Evolutionary conservation across 2,113 vertebrate species (phyloP).

Genomic region (Strix uralensis): DNA sequence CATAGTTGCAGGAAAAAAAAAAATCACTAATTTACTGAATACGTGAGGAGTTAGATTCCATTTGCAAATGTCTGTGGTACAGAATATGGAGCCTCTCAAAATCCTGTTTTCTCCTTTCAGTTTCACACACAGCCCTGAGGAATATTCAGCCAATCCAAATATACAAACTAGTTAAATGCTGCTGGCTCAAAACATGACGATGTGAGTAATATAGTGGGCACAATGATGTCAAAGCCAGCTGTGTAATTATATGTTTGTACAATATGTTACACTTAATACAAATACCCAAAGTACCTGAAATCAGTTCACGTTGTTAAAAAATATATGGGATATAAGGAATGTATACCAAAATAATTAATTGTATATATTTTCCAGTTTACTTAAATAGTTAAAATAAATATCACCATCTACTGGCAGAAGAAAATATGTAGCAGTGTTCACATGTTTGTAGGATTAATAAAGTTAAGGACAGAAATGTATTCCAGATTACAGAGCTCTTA

Average conservation of each 20-base stretch:
- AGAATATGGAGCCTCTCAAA: not conserved
- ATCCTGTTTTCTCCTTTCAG: not conserved
- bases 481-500: not conserved
- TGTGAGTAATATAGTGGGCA: not conserved
- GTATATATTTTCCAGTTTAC: not conserved
- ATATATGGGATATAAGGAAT: not conserved
- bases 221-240: not conserved
- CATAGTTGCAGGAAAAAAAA: not conserved
- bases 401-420: conserved; percentile 52
- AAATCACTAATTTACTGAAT: not conserved
- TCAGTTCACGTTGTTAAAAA: not conserved
- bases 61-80: not conserved
- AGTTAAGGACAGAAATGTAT: conserved; percentile 2
- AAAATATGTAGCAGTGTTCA: not conserved
- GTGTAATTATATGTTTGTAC: not conserved
- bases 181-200: not conserved
- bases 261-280: not conserved
- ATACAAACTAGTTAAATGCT: not conserved
- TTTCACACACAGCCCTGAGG: not conserved
- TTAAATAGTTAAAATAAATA: conserved; percentile 36
- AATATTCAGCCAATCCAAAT: not conserved
- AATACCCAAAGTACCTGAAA: not conserved
- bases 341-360: not conserved
- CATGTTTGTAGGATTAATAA: conserved; percentile 21
- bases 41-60: not conserved